These are phyloP conservation scores for Matsumyia berberina DNA, from an alignment of 2,888 invertebrate species.

Conservation along the genomic window DNA sequence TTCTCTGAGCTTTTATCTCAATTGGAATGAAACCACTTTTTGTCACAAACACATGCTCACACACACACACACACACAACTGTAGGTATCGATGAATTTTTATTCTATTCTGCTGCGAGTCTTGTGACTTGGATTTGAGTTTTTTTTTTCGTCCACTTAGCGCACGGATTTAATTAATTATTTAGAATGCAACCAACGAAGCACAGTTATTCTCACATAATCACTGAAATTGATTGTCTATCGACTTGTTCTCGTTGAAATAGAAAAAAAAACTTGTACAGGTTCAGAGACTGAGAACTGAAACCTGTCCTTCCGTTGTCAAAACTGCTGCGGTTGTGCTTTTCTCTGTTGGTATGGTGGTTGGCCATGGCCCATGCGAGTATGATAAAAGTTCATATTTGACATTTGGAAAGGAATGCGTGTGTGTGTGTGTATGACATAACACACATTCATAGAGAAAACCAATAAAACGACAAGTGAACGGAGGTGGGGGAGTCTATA, in stretches of 20 bases:
- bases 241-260: slow-evolving; percentile 2
- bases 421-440: slow-evolving; percentile 5
- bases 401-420: slow-evolving; percentile 46
- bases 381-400: slow-evolving; percentile 41
- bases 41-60: slow-evolving; percentile 34
- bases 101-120: slow-evolving; percentile 21
- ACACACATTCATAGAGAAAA: slow-evolving; percentile 10
- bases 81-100: slow-evolving; percentile 40
- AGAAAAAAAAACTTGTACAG: slow-evolving; percentile 10
- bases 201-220: background rate
- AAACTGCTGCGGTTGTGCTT: slow-evolving; percentile 69
- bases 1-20: slow-evolving; percentile 36
- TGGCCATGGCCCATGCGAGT: slow-evolving; percentile 16
- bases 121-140: slow-evolving; percentile 48
- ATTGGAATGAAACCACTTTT: slow-evolving; percentile 64
- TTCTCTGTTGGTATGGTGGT: slow-evolving; percentile 34
- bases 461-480: background rate
- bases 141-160: slow-evolving; percentile 1
- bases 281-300: slow-evolving; percentile 14
- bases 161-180: background rate
- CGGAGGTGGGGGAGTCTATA: background rate
- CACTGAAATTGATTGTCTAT: background rate
- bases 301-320: slow-evolving; percentile 68
- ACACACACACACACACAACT: slow-evolving; percentile 37
- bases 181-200: background rate